Conservation (phyloP, 2,113 vertebrate genomes). For the Brachyistius frenatus region DNA sequence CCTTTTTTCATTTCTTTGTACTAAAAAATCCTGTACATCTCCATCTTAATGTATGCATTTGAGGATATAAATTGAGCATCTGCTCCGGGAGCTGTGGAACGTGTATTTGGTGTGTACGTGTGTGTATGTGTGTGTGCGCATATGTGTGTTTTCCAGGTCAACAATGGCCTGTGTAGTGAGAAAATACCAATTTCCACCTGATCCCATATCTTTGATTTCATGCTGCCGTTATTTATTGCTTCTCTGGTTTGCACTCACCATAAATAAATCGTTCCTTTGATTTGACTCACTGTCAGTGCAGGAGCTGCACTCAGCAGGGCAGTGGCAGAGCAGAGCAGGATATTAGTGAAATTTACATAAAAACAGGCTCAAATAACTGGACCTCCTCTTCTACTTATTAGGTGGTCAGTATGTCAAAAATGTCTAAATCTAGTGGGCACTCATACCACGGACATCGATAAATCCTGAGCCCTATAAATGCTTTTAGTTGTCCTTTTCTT, state of each 20-base stretch:
- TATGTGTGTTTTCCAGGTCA: constrained; percentile 58
- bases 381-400: constrained; percentile 1
- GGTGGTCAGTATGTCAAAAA: not conserved
- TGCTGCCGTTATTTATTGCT: constrained; percentile 51
- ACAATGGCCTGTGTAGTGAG: constrained; percentile 40
- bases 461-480: constrained; percentile 12
- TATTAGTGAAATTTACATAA: constrained; percentile 10
- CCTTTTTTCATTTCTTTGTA: constrained; percentile 54
- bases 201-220: constrained; percentile 57
- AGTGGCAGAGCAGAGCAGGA: not conserved
- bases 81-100: constrained; percentile 31
- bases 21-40: constrained; percentile 49
- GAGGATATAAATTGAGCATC: constrained; percentile 63
- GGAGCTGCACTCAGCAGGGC: not conserved
- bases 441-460: not conserved
- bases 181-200: constrained; percentile 62
- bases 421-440: not conserved
- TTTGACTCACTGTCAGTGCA: constrained; percentile 40
- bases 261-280: constrained; percentile 59
- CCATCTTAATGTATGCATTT: constrained; percentile 67
- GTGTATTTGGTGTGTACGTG: constrained; percentile 35
- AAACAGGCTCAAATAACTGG: constrained; percentile 16
- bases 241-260: constrained; percentile 40
- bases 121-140: constrained; percentile 15
- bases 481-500: constrained; percentile 26